Evolutionary conservation across 2,113 vertebrate genomes (phyloP), one percentile per base, ranked within the genome.

Genomic region (Peucedramus taeniatus): DNA sequence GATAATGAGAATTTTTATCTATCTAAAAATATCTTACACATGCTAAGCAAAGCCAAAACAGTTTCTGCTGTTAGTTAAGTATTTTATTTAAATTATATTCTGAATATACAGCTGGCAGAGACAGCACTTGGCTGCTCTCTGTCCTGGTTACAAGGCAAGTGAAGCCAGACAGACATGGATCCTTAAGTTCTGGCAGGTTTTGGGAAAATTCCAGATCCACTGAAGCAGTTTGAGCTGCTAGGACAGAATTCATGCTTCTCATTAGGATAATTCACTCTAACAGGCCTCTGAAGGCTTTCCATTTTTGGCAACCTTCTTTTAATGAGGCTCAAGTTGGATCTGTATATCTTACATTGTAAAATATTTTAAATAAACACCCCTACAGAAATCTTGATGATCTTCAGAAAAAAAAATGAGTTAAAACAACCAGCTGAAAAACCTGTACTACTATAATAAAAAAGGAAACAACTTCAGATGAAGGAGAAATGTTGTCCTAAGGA

Each of bases 281-380:
- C 15, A 93, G 94, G 85, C 81, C 95, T 97, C 56, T 1, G 40
- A 95, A 97, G 96, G 83, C 81, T 82, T 78, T n/a, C 69, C 18
- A 8, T 35, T 88, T 86, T 94, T 96, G 88, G 93, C 94, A 93
- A 92, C 6, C 47, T 63, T 85, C 90, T 93, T 95, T 94, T 96
- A 93, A 95, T 87, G 90, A 96, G 91, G 83, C 89, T 97, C 85
- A 87, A 63, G 87, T 61, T 94, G 95, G 96, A 97, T 83, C 63
- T 57, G 70, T 68, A 27, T 30, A 37, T 85, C 59, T 83, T 59
- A 37, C 19, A 71, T 76, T 74, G 92, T 90, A 92, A 94, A 97
- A 83, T 51, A 85, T 81, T 94, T 95, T 49, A 91, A 95, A 94
- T 54, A 80, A 94, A 76, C 28, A 44, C 50, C 76, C 65, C 78